These are phyloP conservation scores for Andrena praecox DNA, from an alignment of 2,888 invertebrate species.

Conservation along the genomic window DNA sequence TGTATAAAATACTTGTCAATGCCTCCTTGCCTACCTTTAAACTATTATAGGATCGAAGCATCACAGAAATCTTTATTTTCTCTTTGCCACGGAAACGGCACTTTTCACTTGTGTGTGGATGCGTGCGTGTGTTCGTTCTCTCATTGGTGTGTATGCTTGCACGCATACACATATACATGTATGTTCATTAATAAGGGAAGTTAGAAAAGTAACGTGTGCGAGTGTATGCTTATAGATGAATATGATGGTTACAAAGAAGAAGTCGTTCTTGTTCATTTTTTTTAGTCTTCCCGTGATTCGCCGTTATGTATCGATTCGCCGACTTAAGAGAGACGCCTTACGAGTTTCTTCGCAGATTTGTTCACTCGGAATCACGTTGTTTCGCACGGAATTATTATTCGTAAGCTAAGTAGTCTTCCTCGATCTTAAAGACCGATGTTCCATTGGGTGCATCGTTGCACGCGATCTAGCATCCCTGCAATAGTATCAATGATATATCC, in stretches of 20 bases:
- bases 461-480: background rate
- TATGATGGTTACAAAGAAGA: slow-evolving; percentile 43
- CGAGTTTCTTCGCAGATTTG: slow-evolving; percentile 4
- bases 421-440: background rate
- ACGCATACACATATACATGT: slow-evolving; percentile 40
- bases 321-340: background rate
- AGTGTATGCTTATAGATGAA: slow-evolving; percentile 61
- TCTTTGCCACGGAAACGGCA: slow-evolving; percentile 38
- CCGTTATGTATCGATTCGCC: background rate
- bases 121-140: slow-evolving; percentile 45
- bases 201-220: slow-evolving; percentile 47
- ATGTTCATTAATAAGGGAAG: slow-evolving; percentile 35
- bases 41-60: slow-evolving; percentile 43
- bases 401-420: slow-evolving; percentile 33
- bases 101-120: slow-evolving; percentile 42
- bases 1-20: slow-evolving; percentile 41
- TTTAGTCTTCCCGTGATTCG: slow-evolving; percentile 50
- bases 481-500: background rate
- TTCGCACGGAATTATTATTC: slow-evolving; percentile 17
- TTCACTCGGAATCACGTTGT: background rate
- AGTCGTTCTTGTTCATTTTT: slow-evolving; percentile 55
- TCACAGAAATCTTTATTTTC: slow-evolving; percentile 49
- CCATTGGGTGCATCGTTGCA: background rate
- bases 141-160: slow-evolving; percentile 55
- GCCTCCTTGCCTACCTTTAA: slow-evolving; percentile 50